Percentiles rank a stretch among this genome's conserved stretches.
Evolutionary conservation across 1,140 invertebrate genomes (phyloP).

Genomic region (Drosophila novamexicana): DNA sequence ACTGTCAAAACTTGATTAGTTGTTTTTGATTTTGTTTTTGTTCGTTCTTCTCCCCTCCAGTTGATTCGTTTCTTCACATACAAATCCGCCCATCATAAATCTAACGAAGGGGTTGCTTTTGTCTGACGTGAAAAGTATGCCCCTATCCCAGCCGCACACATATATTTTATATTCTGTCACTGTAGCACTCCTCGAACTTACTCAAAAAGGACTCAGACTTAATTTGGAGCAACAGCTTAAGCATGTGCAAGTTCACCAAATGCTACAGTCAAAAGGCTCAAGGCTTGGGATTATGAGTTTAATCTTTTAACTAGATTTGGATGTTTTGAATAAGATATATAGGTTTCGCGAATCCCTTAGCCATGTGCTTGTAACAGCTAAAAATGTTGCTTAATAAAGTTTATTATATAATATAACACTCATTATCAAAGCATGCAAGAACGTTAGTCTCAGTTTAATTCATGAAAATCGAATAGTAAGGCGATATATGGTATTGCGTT

Average conservation of each 20-base stretch:
- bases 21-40: conserved; percentile 61
- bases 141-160: conserved; percentile 13
- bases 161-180: conserved; percentile 63
- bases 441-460: no score
- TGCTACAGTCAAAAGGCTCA: conserved; percentile 6
- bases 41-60: conserved; percentile 28
- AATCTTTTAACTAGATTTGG: neutral
- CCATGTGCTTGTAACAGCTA: no score
- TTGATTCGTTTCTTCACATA: conserved; percentile 4
- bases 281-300: neutral
- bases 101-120: conserved; percentile 69
- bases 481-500: no score
- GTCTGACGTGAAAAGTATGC: conserved; percentile 45
- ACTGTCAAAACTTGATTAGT: conserved; percentile 80
- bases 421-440: no score
- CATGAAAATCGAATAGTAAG: no score
- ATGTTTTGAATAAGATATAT: neutral
- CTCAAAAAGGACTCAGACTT: conserved; percentile 9
- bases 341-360: no score
- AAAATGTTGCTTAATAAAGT: no score
- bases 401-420: no score
- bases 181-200: conserved; percentile 43
- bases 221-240: neutral
- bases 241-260: neutral
- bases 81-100: conserved; percentile 70